Conservation (phyloP, 2,113 vertebrate genomes). For the Melanerpes formicivorus region DNA sequence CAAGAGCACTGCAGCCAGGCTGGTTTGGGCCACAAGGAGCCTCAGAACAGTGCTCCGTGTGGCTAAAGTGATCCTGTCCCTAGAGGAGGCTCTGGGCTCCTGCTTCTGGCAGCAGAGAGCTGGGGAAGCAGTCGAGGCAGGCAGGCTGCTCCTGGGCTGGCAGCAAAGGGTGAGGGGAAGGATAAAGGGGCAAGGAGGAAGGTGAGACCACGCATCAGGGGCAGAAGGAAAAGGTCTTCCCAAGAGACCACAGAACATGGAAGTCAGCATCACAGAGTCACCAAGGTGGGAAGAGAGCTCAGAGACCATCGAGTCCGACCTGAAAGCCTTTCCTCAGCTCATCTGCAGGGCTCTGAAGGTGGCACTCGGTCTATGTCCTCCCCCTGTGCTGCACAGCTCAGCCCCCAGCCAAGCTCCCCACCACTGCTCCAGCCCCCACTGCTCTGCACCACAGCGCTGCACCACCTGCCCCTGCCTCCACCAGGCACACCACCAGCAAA, state of each 20-base stretch:
- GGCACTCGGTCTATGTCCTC: not conserved
- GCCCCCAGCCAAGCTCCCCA: not conserved
- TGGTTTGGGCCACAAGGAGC: not conserved
- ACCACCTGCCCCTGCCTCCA: not conserved
- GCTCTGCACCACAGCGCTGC: not conserved
- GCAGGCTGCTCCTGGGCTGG: not conserved
- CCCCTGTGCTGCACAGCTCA: not conserved
- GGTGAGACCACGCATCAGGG: not conserved
- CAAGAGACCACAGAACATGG: accelerated
- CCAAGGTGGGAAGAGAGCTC: no score
- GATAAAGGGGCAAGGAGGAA: not conserved
- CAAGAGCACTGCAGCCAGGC: not conserved
- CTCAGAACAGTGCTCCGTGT: accelerated
- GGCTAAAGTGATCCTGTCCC: accelerated
- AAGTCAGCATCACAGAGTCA: no score
- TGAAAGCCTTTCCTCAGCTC: not conserved
- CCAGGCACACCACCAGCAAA: not conserved
- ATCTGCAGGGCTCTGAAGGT: not conserved
- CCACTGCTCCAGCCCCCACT: not conserved
- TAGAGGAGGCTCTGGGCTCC: not conserved
- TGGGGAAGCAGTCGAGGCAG: not conserved
- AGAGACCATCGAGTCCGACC: not conserved
- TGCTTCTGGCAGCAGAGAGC: not conserved
- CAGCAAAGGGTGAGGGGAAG: not conserved
- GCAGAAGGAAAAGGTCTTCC: not conserved